A percentile compares a stretch with the other conserved stretches of the same genome.
Conservation (phyloP, 2,888 invertebrate species). For the Orchesella flavescens region DNA sequence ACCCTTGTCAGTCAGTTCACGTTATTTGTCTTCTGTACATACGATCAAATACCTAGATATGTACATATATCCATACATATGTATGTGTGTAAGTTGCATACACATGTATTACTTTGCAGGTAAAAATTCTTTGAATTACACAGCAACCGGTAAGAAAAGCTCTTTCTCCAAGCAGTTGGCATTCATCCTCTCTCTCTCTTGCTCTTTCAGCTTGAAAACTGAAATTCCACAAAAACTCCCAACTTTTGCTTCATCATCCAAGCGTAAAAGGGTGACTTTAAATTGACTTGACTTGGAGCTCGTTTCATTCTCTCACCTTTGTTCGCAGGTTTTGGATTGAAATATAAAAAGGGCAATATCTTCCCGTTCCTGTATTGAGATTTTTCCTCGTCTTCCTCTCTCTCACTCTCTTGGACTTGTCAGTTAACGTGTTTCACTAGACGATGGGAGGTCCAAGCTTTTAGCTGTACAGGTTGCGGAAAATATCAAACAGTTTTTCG, state of each 20-base stretch:
- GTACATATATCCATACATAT: background rate
- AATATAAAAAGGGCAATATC: background rate
- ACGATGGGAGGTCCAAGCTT: conserved; percentile 47
- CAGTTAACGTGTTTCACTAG: conserved; percentile 35
- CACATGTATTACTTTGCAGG: background rate
- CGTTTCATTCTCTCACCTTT: background rate
- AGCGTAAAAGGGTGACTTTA: conserved; percentile 50
- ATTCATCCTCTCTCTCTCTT: background rate
- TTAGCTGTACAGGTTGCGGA: conserved; percentile 43
- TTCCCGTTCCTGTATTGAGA: background rate
- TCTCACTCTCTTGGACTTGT: background rate
- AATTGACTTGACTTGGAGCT: conserved; percentile 1
- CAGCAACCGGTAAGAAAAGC: background rate
- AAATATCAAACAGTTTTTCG: conserved; percentile 30
- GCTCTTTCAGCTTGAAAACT: background rate
- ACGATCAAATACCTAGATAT: background rate
- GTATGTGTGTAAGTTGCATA: background rate
- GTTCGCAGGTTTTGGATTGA: background rate
- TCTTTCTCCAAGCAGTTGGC: background rate
- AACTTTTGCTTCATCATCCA: conserved; percentile 48
- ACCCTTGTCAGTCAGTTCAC: background rate
- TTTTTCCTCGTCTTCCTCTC: conserved; percentile 4
- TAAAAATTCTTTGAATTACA: background rate
- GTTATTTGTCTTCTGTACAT: background rate
- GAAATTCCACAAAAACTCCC: background rate